These are phyloP conservation scores for Psilopsiagon aurifrons DNA, from an alignment of 2,113 vertebrate genomes.

Conservation along the genomic window DNA sequence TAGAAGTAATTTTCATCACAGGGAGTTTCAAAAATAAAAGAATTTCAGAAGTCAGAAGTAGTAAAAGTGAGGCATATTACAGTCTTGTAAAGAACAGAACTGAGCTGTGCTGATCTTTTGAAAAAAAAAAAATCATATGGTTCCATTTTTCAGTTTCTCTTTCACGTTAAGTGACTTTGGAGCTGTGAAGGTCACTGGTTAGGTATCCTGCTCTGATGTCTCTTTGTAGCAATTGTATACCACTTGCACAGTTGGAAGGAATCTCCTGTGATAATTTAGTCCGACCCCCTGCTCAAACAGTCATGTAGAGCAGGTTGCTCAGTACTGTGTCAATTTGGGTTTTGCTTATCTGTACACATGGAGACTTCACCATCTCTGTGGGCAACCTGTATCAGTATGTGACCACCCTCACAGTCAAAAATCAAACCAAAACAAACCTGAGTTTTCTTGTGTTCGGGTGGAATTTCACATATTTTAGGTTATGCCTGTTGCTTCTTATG, in stretches of 20 bases:
- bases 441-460: background rate
- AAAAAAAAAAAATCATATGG: background rate
- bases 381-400: background rate
- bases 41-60: background rate
- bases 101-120: background rate
- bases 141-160: background rate
- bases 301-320: background rate
- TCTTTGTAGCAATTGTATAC: background rate
- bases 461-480: background rate
- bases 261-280: background rate
- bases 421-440: background rate
- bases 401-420: background rate
- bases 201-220: background rate
- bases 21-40: background rate
- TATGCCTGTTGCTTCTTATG: background rate
- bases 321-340: background rate
- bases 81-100: background rate
- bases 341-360: background rate
- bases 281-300: background rate
- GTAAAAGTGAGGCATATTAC: background rate
- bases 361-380: background rate
- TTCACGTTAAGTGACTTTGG: background rate
- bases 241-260: background rate
- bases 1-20: background rate
- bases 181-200: background rate